Percentiles rank a stretch among this genome's conserved stretches.
phyloP scores from a whole-genome alignment of 1,140 invertebrate genomes.

The Zophobas atratus region DNA sequence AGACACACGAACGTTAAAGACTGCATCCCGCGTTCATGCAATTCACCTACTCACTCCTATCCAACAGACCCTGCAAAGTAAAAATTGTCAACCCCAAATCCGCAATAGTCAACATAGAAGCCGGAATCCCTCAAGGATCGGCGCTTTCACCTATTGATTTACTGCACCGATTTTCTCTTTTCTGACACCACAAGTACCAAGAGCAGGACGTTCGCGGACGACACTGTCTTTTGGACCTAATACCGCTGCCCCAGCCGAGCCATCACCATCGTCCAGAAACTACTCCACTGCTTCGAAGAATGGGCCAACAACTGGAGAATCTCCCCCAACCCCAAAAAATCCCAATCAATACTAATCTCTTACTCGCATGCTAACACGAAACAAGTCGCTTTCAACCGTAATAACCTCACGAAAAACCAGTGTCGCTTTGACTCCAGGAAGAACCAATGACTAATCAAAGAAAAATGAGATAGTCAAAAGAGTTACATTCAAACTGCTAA shows the following conservation, averaged over 20 bases:
- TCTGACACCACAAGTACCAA: constrained; percentile 48
- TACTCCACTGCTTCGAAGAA: neutral
- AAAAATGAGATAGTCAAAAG: no score
- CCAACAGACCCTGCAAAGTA: constrained; percentile 55
- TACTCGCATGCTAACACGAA: neutral
- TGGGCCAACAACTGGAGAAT: constrained; percentile 3
- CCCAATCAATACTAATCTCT: neutral
- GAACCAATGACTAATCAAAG: no score
- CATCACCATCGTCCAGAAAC: neutral
- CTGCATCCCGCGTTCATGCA: constrained; percentile 33
- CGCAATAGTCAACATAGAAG: constrained; percentile 20
- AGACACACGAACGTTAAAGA: neutral
- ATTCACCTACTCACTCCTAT: constrained; percentile 51
- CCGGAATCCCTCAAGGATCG: constrained; percentile 62
- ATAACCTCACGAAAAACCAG: no score
- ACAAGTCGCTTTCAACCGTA: no score
- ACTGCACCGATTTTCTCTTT: constrained; percentile 57
- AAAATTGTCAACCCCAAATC: constrained; percentile 15
- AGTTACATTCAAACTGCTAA: no score
- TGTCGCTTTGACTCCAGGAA: no score
- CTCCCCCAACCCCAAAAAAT: neutral
- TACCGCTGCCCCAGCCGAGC: neutral
- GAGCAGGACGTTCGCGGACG: constrained; percentile 57
- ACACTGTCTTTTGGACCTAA: constrained; percentile 49
- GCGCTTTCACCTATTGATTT: constrained; percentile 53